Evolutionary conservation across 2,797 vertebrate genomes (phyloP).

Genomic region (Coracias cyanogaster): DNA sequence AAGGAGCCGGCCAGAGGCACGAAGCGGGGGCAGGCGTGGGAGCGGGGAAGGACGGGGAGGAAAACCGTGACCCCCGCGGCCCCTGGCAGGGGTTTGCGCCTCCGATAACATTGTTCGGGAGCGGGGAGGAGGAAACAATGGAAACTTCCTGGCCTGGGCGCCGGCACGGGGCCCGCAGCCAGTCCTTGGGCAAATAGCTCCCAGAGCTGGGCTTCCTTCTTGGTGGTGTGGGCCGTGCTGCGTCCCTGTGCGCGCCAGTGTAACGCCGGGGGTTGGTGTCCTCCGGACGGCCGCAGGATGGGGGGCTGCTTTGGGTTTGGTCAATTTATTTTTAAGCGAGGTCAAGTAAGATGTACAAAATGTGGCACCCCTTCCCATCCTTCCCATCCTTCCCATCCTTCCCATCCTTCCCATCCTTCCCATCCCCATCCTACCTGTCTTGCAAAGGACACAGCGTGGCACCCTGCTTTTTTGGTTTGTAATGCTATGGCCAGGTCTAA

Average conservation of each 20-base stretch:
- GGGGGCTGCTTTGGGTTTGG: neutral
- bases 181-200: neutral
- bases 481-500: neutral
- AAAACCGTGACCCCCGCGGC: neutral
- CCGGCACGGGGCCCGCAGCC: neutral
- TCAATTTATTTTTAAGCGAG: neutral
- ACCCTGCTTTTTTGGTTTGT: rapidly evolving
- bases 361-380: neutral
- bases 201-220: neutral
- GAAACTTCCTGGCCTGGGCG: conserved; percentile 29
- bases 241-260: rapidly evolving
- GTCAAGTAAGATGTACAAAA: neutral
- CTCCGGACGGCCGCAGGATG: rapidly evolving
- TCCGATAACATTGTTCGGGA: conserved; percentile 2
- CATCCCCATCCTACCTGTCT: neutral
- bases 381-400: no score
- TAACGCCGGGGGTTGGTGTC: neutral
- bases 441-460: rapidly evolving
- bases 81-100: neutral
- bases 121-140: conserved; percentile 3
- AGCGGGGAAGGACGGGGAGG: neutral
- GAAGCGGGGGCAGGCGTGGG: neutral
- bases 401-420: neutral
- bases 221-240: neutral
- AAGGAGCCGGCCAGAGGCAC: neutral